Evolutionary conservation across 1,140 invertebrate genomes (phyloP), one percentile per base, ranked within the genome.

Genomic region (Phymastichus coffea): DNA sequence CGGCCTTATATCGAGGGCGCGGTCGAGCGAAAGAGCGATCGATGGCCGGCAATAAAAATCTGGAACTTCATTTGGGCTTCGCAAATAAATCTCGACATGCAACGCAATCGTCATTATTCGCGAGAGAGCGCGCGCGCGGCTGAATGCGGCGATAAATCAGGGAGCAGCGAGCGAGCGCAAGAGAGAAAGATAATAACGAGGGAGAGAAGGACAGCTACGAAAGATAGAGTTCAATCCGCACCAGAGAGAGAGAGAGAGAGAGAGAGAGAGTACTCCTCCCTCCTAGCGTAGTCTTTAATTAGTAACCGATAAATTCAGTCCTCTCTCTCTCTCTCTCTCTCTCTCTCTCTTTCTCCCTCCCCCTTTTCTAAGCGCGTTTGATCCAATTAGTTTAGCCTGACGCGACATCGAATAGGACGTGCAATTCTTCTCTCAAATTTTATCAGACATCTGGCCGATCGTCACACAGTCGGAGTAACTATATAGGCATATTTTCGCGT

Each of bases 301-400:
- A 74, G 69, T 66, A 66, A 64, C 65, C 71, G 64, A 74, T 75
- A 75, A 75, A 73, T 74, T 70, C 51, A 60, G 47, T 40, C 51
- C 52, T 12, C 57, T 35, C 23, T 40, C 43, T 35, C 30, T 25
- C 26, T 15, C 35, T 56, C 58, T 37, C 30, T 38, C n/a, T 15
- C 46, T 15, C 46, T 49, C 26, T 37, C 46, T 56, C 47, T 43
- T 26, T 43, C 30, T 57, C 47, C 30, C 26, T 57, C 30, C 23
- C 26, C 46, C 52, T 30, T n/a, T 53, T 54, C 17, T 40, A 37
- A 17, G 25, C 48, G n/a, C 20, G 26, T 23, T 48, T 46, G 17
- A 41, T 58, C 56, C 17, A 53, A 53, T 53, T 53, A 35, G 23
- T 8, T n/a, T n/a, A n/a, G n/a, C n/a, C n/a, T n/a, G n/a, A n/a